Evolutionary conservation across 2,797 vertebrate species (phyloP).

Genomic region (Liparis tanakae): DNA sequence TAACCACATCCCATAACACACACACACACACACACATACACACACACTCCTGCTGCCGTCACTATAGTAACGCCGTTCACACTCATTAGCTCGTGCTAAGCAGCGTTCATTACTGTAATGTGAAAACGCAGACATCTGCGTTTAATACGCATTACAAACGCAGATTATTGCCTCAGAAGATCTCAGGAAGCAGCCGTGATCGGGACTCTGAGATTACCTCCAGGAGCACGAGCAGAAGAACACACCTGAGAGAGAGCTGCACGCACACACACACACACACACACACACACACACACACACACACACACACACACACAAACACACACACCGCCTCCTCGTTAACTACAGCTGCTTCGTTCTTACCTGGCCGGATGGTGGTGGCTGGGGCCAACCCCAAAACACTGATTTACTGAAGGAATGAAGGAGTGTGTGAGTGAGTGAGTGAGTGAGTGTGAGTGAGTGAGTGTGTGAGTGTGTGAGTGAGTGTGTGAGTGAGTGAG

Average conservation of each 20-base stretch:
- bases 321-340: too few species aligned
- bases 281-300: too few species aligned
- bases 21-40: not conserved
- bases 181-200: not conserved
- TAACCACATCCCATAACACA: not conserved
- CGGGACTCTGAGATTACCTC: constrained; percentile 5
- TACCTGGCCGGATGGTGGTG: too few species aligned
- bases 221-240: not conserved
- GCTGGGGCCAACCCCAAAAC: too few species aligned
- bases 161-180: constrained; percentile 11
- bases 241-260: not conserved
- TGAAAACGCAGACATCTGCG: constrained; percentile 28
- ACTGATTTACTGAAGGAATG: too few species aligned
- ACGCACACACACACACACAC: not conserved
- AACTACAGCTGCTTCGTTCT: too few species aligned
- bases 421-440: too few species aligned
- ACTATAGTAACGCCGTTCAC: constrained; percentile 19
- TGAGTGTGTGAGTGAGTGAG: too few species aligned
- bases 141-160: constrained; percentile 14
- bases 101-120: constrained; percentile 39
- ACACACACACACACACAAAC: not conserved
- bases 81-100: constrained; percentile 34
- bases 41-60: not conserved
- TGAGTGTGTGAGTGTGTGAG: too few species aligned
- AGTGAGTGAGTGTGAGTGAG: too few species aligned